Evolutionary conservation across 2,888 invertebrate species (phyloP).

Genomic region (Lochmaea capreae): DNA sequence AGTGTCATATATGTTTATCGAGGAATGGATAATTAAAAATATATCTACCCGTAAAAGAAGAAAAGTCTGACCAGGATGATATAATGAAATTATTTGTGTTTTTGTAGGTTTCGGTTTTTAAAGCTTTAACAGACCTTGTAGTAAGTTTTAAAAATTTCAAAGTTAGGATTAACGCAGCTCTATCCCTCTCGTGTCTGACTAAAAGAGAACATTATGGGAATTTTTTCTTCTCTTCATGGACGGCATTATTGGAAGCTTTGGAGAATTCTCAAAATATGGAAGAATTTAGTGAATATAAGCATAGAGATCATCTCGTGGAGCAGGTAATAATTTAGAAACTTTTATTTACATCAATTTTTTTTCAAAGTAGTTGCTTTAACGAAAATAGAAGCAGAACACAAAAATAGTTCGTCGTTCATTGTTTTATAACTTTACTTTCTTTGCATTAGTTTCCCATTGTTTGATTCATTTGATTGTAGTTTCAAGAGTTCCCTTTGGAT

Average conservation of each 20-base stretch:
- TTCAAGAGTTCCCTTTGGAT: too few species aligned
- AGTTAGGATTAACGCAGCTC: constrained; percentile 88
- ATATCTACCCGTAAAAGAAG: too few species aligned
- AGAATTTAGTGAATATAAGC: constrained; percentile 87
- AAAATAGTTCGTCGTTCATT: too few species aligned
- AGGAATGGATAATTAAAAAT: too few species aligned
- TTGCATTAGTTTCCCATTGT: too few species aligned
- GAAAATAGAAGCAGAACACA: too few species aligned
- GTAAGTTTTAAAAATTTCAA: constrained; percentile 86
- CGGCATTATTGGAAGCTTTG: constrained; percentile 77
- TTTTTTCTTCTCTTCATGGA: constrained; percentile 75
- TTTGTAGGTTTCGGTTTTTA: constrained; percentile 73
- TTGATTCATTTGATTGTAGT: too few species aligned
- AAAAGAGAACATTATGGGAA: constrained; percentile 74
- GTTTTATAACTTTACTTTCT: too few species aligned
- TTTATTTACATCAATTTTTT: neutral
- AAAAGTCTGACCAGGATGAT: too few species aligned
- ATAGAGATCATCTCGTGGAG: constrained; percentile 86
- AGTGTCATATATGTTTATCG: too few species aligned
- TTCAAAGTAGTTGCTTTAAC: too few species aligned
- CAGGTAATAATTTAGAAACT: constrained; percentile 69
- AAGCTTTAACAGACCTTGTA: constrained; percentile 74
- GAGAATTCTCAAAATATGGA: constrained; percentile 82
- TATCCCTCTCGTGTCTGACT: constrained; percentile 76
- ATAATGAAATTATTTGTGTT: neutral